Evolutionary conservation across 2,113 vertebrate species (phyloP), one percentile per base, ranked within the genome.

Genomic region (Odobenus rosmarus): DNA sequence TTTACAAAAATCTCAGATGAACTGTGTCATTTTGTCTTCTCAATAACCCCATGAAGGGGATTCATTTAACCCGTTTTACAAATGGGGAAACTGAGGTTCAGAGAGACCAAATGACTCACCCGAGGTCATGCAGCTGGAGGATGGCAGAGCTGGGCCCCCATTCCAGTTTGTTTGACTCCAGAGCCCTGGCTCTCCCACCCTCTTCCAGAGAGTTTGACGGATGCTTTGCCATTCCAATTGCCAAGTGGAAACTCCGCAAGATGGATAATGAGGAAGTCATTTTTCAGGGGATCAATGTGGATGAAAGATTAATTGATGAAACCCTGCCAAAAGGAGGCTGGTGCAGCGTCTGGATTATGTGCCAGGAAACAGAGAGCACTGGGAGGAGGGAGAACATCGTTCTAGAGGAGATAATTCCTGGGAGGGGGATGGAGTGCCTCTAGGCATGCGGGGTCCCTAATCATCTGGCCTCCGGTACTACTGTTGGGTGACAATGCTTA

Each of bases 251-350:
- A 91, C 77, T 79, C 81, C 89, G 67, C 59, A 96, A 96, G 83
- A 90, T 84, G 94, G 87, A 87, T 95, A 87, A 96, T 14, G 69
- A 97, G 90, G 92, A 97, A 96, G 86, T 95, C 71, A 76, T 92
- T 96, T 97, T 98, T 95, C 94, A 96, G 94, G 69, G 93, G 77
- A 93, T 92, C 95, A 84, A 86, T 95, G 77, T 72, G 53, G 94
- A 72, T 93, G 84, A 96, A 97, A 96, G 81, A 96, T 96, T 97
- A 95, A 96, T 90, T 88, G 87, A 94, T 80, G 94, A 86, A 93
- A 86, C 16, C 14, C 24, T 76, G 96, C 95, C 93, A 93, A 86
- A 69, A 86, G 59, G 46, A 95, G 89, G 49, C 51, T 88, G 53
- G 92, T 80, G 42, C 83, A 42, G 74, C 67, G 57, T 89, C 67